A percentile compares a stretch with the other conserved stretches of the same genome.
Conservation (phyloP, 2,888 invertebrate species). For the Leptopterna dolabrata region DNA sequence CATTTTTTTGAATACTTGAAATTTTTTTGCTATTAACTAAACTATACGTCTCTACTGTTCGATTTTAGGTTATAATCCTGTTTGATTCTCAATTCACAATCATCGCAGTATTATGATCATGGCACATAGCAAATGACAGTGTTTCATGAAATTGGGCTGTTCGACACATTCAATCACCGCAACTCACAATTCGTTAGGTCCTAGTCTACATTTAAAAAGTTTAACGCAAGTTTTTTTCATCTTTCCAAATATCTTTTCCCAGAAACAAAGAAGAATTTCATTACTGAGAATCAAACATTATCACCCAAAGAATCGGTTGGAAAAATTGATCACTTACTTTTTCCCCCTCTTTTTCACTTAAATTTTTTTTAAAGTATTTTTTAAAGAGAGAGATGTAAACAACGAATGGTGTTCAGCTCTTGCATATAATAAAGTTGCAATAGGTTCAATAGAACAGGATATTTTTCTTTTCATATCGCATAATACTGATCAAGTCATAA, state of each 20-base stretch:
- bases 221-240: not conserved
- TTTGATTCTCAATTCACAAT: constrained; percentile 52
- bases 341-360: constrained; percentile 40
- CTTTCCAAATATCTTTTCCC: constrained; percentile 15
- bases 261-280: not conserved
- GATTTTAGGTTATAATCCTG: constrained; percentile 45
- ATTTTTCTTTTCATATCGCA: constrained; percentile 46
- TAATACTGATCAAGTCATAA: constrained; percentile 54
- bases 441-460: constrained; percentile 44
- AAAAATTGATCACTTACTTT: constrained; percentile 49
- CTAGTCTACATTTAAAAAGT: not conserved
- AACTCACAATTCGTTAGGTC: not conserved
- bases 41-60: constrained; percentile 56
- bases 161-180: not conserved
- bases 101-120: constrained; percentile 25
- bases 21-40: constrained; percentile 44
- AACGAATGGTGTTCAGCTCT: constrained; percentile 61
- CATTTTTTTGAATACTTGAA: constrained; percentile 53
- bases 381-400: constrained; percentile 46
- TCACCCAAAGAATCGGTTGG: constrained; percentile 18
- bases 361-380: constrained; percentile 31
- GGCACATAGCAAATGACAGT: constrained; percentile 43
- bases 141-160: not conserved
- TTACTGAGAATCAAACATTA: constrained; percentile 51
- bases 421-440: constrained; percentile 50